A percentile compares a stretch with the other conserved stretches of the same genome.
These are phyloP conservation scores for Syngnathoides biaculeatus DNA, from an alignment of 2,113 vertebrate species.

Conservation along the genomic window DNA sequence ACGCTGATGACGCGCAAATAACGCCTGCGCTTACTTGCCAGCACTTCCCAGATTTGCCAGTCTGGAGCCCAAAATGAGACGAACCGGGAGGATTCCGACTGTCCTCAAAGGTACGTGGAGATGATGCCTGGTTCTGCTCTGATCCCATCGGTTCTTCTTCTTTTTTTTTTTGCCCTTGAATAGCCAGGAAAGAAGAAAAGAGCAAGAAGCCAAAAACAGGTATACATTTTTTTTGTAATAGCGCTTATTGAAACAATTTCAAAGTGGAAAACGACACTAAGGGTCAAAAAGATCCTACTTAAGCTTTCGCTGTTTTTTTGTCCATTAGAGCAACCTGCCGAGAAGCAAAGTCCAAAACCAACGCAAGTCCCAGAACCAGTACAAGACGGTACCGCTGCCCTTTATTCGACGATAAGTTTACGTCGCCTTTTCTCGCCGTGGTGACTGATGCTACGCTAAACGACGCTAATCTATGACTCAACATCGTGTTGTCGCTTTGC, in stretches of 20 bases:
- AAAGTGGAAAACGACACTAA: not conserved
- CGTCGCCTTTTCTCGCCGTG: too few relatives aligned
- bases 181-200: conserved; percentile 44
- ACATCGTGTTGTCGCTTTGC: not conserved
- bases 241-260: not conserved
- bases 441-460: not conserved
- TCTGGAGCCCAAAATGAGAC: conserved; percentile 19
- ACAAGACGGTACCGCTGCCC: conserved; percentile 45
- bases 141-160: not conserved
- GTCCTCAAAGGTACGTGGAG: conserved; percentile 41
- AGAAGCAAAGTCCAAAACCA: conserved; percentile 27
- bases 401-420: not conserved
- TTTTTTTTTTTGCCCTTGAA: conserved; percentile 1
- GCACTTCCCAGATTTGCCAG: conserved; percentile 47
- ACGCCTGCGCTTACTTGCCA: conserved; percentile 10
- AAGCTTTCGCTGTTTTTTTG: not conserved
- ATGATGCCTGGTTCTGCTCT: not conserved
- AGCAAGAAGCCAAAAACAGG: conserved; percentile 40
- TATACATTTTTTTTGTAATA: not conserved
- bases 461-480: not conserved
- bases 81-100: conserved; percentile 17
- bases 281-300: not conserved
- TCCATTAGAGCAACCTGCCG: conserved; percentile 13
- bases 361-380: conserved; percentile 28
- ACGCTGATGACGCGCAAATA: not conserved